Percentiles rank a stretch among this genome's conserved stretches.
Evolutionary conservation across 2,113 vertebrate species (phyloP).

Genomic region (Tachuris rubrigastra): DNA sequence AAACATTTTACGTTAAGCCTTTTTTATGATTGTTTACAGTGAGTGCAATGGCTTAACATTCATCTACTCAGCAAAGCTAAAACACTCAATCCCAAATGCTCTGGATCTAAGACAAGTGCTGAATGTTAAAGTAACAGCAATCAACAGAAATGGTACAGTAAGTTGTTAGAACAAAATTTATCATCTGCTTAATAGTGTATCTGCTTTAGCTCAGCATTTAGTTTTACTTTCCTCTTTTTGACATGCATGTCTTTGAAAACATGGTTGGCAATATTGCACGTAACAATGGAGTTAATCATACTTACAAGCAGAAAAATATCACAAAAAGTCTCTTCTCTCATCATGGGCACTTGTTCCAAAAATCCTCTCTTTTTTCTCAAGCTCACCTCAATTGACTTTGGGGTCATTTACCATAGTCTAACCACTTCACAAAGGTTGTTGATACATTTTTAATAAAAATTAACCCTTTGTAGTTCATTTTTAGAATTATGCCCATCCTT

Average conservation of each 20-base stretch:
- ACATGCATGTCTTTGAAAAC: slow-evolving; percentile 85
- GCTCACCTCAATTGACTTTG: slow-evolving; percentile 93
- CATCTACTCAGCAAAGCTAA: slow-evolving; percentile 54
- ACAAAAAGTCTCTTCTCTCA: slow-evolving; percentile 93
- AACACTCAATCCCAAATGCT: slow-evolving; percentile 47
- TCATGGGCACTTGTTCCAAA: slow-evolving; percentile 95
- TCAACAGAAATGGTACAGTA: slow-evolving; percentile 70
- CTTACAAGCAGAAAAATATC: slow-evolving; percentile 96
- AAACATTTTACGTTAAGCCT: slow-evolving; percentile 51
- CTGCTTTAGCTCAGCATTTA: slow-evolving; percentile 72
- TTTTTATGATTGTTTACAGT: slow-evolving; percentile 26
- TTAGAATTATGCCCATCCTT: slow-evolving; percentile 94
- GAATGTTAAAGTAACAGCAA: slow-evolving; percentile 72
- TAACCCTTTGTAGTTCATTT: slow-evolving; percentile 94
- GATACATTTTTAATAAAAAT: slow-evolving; percentile 93
- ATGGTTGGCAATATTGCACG: slow-evolving; percentile 81
- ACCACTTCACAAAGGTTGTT: slow-evolving; percentile 93
- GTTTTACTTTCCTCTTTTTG: slow-evolving; percentile 73
- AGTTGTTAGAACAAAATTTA: slow-evolving; percentile 72
- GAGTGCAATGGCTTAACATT: slow-evolving; percentile 47
- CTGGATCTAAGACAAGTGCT: slow-evolving; percentile 63
- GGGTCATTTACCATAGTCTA: slow-evolving; percentile 96
- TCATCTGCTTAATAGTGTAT: slow-evolving; percentile 69
- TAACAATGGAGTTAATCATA: slow-evolving; percentile 90
- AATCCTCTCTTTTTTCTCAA: slow-evolving; percentile 94